Evolutionary conservation across 2,113 vertebrate species (phyloP).

Genomic region (Microtus richardsoni): DNA sequence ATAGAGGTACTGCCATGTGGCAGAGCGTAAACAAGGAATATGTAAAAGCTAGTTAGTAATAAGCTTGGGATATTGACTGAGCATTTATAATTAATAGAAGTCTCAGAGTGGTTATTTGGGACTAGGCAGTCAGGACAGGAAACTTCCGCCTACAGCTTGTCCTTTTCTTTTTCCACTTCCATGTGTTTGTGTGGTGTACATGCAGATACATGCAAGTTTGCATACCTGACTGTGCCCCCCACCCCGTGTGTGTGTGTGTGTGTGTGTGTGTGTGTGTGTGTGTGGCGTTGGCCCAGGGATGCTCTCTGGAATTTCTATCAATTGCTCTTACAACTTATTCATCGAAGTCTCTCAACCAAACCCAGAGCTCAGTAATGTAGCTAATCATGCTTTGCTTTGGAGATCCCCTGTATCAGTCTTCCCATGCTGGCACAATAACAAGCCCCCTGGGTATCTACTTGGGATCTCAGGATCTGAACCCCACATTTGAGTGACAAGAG

Average conservation of each 20-base stretch:
- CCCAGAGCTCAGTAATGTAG: background rate
- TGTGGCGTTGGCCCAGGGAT: background rate
- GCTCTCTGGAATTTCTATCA: background rate
- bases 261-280: background rate
- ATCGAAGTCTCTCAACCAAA: background rate
- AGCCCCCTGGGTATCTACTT: background rate
- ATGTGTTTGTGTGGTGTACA: background rate
- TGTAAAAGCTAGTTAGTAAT: no score
- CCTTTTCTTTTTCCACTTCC: background rate
- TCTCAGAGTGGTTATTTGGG: no score
- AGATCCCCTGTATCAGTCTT: background rate
- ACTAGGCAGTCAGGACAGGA: no score
- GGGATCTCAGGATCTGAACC: background rate
- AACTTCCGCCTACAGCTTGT: no score
- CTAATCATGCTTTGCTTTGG: background rate
- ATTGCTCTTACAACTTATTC: background rate
- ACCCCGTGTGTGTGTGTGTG: no score
- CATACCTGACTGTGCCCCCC: accelerated
- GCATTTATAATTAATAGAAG: no score
- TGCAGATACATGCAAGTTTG: background rate
- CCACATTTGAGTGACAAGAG: background rate
- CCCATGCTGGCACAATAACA: background rate
- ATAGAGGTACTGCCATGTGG: no score
- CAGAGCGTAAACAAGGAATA: no score
- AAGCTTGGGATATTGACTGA: no score